These are phyloP conservation scores for Mycalesis mineus DNA, from an alignment of 2,888 invertebrate genomes.

Conservation along the genomic window DNA sequence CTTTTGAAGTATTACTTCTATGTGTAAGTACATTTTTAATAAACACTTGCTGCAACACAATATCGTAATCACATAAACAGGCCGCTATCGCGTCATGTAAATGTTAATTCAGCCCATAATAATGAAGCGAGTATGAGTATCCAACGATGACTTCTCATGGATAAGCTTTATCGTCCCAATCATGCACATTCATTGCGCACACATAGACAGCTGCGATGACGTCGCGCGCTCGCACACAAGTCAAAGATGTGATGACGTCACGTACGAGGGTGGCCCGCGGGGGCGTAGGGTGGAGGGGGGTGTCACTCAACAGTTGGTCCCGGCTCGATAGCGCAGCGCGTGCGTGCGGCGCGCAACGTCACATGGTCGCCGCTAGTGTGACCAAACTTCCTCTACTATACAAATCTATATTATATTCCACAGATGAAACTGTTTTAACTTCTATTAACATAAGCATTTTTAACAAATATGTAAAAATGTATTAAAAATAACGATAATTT, in stretches of 20 bases:
- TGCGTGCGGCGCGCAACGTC: slow-evolving; percentile 56
- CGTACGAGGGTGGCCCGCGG: slow-evolving; percentile 18
- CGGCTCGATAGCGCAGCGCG: slow-evolving; percentile 65
- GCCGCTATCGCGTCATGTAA: neutral
- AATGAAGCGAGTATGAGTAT: slow-evolving; percentile 12
- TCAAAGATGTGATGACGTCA: slow-evolving; percentile 18
- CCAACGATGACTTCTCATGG: slow-evolving; percentile 13
- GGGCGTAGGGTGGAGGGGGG: slow-evolving; percentile 29
- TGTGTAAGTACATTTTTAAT: too few species aligned
- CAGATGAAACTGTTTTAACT: too few species aligned
- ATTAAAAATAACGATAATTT: too few species aligned
- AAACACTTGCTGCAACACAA: neutral
- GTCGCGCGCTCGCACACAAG: slow-evolving; percentile 44
- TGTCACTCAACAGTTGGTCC: slow-evolving; percentile 71
- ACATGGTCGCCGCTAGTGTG: slow-evolving; percentile 42
- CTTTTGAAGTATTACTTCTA: too few species aligned
- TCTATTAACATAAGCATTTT: too few species aligned
- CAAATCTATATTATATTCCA: neutral
- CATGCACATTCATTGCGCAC: slow-evolving; percentile 27
- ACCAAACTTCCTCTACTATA: neutral
- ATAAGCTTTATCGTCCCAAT: slow-evolving; percentile 24
- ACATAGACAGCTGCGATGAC: slow-evolving; percentile 38
- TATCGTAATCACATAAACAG: neutral
- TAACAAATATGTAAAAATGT: too few species aligned
- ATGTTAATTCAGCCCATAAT: slow-evolving; percentile 14